Evolutionary conservation across 2,797 vertebrate genomes (phyloP).

Genomic region (Helostoma temminkii): DNA sequence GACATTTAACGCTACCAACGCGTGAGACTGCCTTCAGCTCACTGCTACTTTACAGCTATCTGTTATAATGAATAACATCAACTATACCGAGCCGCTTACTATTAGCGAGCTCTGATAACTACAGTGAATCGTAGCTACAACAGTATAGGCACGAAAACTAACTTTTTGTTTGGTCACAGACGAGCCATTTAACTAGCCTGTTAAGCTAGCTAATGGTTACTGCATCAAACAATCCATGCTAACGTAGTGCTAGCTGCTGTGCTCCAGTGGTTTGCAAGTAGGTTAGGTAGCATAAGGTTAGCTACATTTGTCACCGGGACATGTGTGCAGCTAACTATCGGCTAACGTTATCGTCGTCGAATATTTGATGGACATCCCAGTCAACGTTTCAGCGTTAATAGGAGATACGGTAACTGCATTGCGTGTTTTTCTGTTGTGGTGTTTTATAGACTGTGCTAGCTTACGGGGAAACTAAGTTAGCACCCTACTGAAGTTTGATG

Average conservation of each 20-base stretch:
- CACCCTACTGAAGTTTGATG: conserved; percentile 47
- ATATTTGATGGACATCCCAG: neutral
- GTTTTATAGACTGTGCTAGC: conserved; percentile 14
- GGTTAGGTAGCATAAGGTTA: conserved; percentile 32
- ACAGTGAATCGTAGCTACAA: neutral
- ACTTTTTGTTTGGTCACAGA: conserved; percentile 37
- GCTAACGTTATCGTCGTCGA: neutral
- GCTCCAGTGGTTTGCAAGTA: conserved; percentile 24
- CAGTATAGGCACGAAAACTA: neutral
- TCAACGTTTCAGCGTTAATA: fast-evolving
- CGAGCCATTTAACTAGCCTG: conserved; percentile 28
- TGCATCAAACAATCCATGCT: conserved; percentile 54
- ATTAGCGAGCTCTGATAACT: neutral
- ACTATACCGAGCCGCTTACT: neutral
- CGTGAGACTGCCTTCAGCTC: conserved; percentile 60
- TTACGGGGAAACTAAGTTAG: conserved; percentile 43
- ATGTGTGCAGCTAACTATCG: neutral
- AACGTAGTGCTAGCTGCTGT: conserved; percentile 47
- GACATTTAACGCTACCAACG: conserved; percentile 69
- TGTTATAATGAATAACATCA: conserved; percentile 31
- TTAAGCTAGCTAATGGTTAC: conserved; percentile 48
- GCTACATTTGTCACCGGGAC: neutral
- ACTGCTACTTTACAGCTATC: conserved; percentile 32
- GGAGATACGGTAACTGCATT: fast-evolving
- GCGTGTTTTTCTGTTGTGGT: conserved; percentile 1